Evolutionary conservation across 1,140 invertebrate genomes (phyloP), one percentile per base, ranked within the genome.

Genomic region (Rhopalosiphum padi): DNA sequence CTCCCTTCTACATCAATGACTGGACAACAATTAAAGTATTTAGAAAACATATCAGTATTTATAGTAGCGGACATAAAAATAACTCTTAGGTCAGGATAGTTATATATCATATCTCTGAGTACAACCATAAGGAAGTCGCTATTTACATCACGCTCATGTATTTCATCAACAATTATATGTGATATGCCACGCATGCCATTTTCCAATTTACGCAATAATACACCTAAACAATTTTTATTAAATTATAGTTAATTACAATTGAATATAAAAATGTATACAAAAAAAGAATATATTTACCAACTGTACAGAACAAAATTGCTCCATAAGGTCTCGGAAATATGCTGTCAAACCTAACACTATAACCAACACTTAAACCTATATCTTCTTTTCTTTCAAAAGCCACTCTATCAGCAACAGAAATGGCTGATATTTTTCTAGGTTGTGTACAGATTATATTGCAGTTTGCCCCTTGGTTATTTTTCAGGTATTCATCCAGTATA

Each of bases 31-130:
- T 97, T 97, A 95, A 99, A 99, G 95, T 99, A 99, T 23, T 97
- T 96, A 7, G 97, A 97, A 95, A 99, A 99, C 0, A 99, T 96
- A 0, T 97, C 96, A 0, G 98, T 98, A 94, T 99, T 98, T 93
- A 99, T 98, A 0, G 99, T 99, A 9, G 99, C 99, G 15, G 98
- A 99, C 99, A 99, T 99, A 41, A 99, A 96, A 94, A 99, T 98
- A 11, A 99, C 96, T 93, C 98, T 96, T 25, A 99, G 95, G 94
- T 99, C 98, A 0, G 98, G 98, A 95, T 98, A 99, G 0, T 97
- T 97, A 94, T 97, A 97, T 2, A 99, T 96, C 97, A 99, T 98
- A 95, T 99, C 98, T 46, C 98, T 96, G 1, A 99, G 95, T 0
- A 99, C 97, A 85, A 99, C 98, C 95, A 99, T 96, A 15, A 99